These are phyloP conservation scores for Benitochromis conjunctus DNA, from an alignment of 2,113 vertebrate genomes.

Conservation along the genomic window DNA sequence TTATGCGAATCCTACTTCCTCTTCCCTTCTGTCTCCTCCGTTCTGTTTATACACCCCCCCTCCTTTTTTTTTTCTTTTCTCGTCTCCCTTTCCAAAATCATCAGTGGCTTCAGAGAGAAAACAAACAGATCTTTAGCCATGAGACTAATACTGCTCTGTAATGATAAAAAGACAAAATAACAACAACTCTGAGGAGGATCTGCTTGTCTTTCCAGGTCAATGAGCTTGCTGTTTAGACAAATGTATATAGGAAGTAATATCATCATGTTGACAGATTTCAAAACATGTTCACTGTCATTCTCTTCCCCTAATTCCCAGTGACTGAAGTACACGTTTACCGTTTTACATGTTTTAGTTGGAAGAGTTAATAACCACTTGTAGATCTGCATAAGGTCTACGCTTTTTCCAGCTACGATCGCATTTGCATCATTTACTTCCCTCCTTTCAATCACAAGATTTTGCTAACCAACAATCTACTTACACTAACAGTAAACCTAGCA, in stretches of 20 bases:
- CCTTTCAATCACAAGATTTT: not conserved
- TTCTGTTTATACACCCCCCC: slow-evolving; percentile 48
- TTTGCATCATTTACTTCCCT: not conserved
- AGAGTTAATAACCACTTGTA: not conserved
- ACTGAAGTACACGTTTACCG: not conserved
- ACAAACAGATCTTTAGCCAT: slow-evolving; percentile 8
- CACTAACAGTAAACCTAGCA: not conserved
- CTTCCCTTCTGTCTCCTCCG: slow-evolving; percentile 8
- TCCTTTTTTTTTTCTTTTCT: not conserved
- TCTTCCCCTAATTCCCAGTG: not conserved
- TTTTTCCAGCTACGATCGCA: not conserved
- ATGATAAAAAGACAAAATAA: not conserved
- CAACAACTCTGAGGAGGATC: slow-evolving; percentile 1
- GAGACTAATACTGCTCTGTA: not conserved
- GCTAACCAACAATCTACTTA: not conserved
- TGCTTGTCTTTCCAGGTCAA: slow-evolving; percentile 24
- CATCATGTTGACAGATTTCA: not conserved
- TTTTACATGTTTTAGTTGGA: not conserved
- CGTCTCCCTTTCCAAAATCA: not conserved
- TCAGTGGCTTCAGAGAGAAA: slow-evolving; percentile 24
- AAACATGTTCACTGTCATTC: not conserved
- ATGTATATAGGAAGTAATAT: not conserved
- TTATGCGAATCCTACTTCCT: slow-evolving; percentile 45
- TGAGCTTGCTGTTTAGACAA: not conserved
- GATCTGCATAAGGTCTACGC: not conserved